These are phyloP conservation scores for Macropus fuliginosus DNA, from an alignment of 2,797 vertebrate genomes.

Conservation along the genomic window DNA sequence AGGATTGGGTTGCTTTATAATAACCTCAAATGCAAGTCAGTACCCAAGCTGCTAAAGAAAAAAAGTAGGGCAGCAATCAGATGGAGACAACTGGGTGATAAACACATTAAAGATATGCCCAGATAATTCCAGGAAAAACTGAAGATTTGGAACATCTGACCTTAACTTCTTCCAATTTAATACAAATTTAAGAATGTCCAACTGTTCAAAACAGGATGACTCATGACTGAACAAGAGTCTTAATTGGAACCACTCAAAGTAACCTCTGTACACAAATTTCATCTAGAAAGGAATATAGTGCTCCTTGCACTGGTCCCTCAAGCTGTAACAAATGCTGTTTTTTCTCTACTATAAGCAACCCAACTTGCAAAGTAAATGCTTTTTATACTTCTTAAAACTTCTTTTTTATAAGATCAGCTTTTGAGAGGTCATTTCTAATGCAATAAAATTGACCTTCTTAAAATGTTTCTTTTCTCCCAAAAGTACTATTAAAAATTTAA, in stretches of 20 bases:
- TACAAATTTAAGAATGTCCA: constrained; percentile 7
- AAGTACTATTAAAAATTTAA: not conserved
- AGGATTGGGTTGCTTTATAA: constrained; percentile 7
- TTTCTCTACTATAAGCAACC: not conserved
- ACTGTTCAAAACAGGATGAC: not conserved
- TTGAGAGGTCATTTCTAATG: not conserved
- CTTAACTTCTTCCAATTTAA: not conserved
- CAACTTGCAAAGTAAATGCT: not conserved
- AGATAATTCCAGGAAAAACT: not conserved
- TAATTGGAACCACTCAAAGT: constrained; percentile 5
- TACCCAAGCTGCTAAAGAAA: not conserved
- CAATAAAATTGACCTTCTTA: not conserved
- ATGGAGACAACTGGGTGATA: not conserved
- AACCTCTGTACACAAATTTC: not conserved
- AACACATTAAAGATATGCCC: not conserved
- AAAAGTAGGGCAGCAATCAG: constrained; percentile 13
- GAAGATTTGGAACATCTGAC: not conserved
- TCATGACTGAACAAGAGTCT: not conserved
- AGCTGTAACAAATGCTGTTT: not conserved
- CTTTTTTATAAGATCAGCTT: not conserved
- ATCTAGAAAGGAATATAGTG: not conserved
- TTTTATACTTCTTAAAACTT: not conserved
- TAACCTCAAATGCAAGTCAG: not conserved
- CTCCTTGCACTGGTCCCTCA: not conserved
- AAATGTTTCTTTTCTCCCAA: not conserved